Evolutionary conservation across 2,888 invertebrate genomes (phyloP), one percentile per base, ranked within the genome.

Genomic region (Drosophila rellima): DNA sequence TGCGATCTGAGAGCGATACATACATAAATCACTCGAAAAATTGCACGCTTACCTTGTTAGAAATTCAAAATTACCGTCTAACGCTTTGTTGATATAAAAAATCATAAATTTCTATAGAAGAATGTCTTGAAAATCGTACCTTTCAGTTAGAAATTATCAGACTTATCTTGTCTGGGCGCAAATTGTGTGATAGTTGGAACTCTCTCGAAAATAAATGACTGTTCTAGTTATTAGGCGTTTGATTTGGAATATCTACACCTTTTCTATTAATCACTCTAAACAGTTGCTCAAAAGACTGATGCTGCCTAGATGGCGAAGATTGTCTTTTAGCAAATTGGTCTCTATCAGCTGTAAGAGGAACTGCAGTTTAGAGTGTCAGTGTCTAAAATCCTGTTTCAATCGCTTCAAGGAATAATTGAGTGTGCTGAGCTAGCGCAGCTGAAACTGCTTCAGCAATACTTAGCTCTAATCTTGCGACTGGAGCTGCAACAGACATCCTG

Each of bases 41-140:
- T 56, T 51, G 29, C 33, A 40, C 6, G 62, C 55, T 10, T 67
- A 39, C 0, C 48, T 26, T 6, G 54, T 47, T 10, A 47, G 13
- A 13, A 66, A 13, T 5, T 37, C 31, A 15, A 48, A 54, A 33
- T 63, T 39, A 3, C 51, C 65, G 1, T 45, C 51, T 26, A 63
- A 35, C 0, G 56, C 63, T 39, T 63, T 48, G 4, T 26, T 33
- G 48, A 39, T 67, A 62, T 1, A 67, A 8, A 31, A 62, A 62
- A 31, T 55, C 42, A 8, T 67, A 55, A 8, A 67, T 47, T 1
- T 52, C 31, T 17, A 64, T 35, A n/a, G 20, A 11, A 20, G 17
- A 23, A n/a, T 26, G 33, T 29, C 23, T 59, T 7, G 44, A 39
- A 33, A 65, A 59, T 3, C 51, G 51, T 3, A 65, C 11, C 10